Base-by-base conservation (phyloP, 2,888 invertebrate species). In the Pheosia gnoma region DNA sequence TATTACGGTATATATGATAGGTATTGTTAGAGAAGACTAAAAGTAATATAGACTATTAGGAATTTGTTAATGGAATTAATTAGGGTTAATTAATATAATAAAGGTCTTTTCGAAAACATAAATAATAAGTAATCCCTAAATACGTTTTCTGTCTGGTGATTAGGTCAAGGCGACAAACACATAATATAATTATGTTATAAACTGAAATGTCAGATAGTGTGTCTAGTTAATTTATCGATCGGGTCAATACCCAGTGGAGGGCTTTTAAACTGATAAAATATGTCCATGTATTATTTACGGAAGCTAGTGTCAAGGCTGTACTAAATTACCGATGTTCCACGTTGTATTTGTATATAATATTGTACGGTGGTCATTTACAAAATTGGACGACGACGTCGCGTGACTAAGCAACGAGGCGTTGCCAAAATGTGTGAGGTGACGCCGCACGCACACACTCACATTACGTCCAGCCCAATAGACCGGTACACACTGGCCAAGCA, bases 371-470 rank as follows among this genome's bases (percentile, higher is more conserved):
- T 86, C 85, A 87, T 89, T 88, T 87, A 80, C 81, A 79, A 87
- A 89, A 88, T 89, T 87, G 85, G 78, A 77, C 77, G 81, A 79
- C 83, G 80, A 78, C 74, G 72, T 88, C 69, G 89, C 89, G 89
- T 89, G 89, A 88, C 88, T 77, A 63, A 68, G 84, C 83, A 81
- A 82, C 83, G 77, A 87, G 90, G 89, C 88, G 89, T 88, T 84
- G 87, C 86, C 88, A 76, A 83, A 83, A 84, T 72, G 78, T 82
- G 83, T 84, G 85, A 81, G 79, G 78, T 66, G 73, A 77, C 67
- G 72, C 63, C 75, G 78, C 84, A 83, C 84, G 85, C 82, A 80
- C 78, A 75, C 74, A 70, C 71, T 72, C 78, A 77, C 74, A 75
- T 78, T 74, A 73, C 71, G 72, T 72, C 70, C 67, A 64, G 61